Evolutionary conservation across 2,113 vertebrate species (phyloP).

Genomic region (Xiphophorus couchianus): DNA sequence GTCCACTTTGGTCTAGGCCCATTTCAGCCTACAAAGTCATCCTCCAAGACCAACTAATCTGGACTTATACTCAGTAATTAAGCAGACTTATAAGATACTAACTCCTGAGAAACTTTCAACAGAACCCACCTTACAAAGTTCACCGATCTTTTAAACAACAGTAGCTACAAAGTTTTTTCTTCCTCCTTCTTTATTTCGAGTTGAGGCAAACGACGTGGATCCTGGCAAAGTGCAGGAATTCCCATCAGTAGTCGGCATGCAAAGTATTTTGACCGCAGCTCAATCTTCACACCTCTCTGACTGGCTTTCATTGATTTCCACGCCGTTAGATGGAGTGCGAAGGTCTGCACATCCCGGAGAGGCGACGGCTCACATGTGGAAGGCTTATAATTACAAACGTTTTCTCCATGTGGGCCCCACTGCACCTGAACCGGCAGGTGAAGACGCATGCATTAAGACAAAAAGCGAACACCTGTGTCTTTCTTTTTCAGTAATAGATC

Average conservation of each 20-base stretch:
- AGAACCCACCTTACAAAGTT: too few species aligned
- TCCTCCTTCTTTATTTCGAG: not conserved
- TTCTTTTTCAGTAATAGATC: not conserved
- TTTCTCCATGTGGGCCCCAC: constrained; percentile 56
- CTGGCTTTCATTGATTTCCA: constrained; percentile 74
- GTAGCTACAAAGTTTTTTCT: too few species aligned
- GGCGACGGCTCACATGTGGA: constrained; percentile 55
- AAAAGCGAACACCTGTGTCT: constrained; percentile 52
- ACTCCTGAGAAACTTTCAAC: too few species aligned
- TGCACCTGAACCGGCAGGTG: constrained; percentile 51
- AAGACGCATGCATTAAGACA: constrained; percentile 25
- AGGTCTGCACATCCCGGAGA: constrained; percentile 53
- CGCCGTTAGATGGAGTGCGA: constrained; percentile 65
- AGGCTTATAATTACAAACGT: constrained; percentile 61
- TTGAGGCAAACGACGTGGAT: not conserved
- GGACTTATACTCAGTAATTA: too few species aligned
- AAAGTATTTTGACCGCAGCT: constrained; percentile 63
- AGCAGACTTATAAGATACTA: too few species aligned
- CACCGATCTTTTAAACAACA: too few species aligned
- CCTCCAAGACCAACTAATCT: too few species aligned
- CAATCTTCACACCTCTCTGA: constrained; percentile 71
- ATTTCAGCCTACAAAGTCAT: too few species aligned
- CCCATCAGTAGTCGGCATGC: constrained; percentile 41
- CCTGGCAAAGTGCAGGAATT: not conserved
- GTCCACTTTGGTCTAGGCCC: too few species aligned